Evolutionary conservation across 2,113 vertebrate species (phyloP), one percentile per base, ranked within the genome.

Genomic region (Catharus fuscescens): DNA sequence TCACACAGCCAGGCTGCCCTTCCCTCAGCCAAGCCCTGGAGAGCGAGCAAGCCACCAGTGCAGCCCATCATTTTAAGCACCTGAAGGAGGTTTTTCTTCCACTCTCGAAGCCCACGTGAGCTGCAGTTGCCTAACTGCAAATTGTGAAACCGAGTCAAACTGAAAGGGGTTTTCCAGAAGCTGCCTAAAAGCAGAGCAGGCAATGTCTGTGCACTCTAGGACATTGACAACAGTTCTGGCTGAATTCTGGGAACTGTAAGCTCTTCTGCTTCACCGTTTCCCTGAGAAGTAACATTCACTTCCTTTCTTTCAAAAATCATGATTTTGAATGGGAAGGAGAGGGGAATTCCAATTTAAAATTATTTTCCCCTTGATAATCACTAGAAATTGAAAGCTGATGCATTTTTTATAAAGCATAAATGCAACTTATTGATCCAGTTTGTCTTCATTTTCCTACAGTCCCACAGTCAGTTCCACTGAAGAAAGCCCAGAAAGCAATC

Each of bases 201-300:
- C 14, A 7, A 19, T 12, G 44, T n/a, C 92, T 44, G 5, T 16
- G 61, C 52, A 56, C 85, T 86, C 28, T 0, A 74, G 67, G 28
- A 61, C 7, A 4, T 0, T 20, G 16, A 47, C 62, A 66, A 12
- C 20, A 9, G 19, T 2, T 52, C 18, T 29, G n/a, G 40, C 50
- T 74, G 5, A n/a, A 20, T 74, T 78, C 85, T 83, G 56, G 42
- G 65, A 92, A 80, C 79, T 42, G 24, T 4, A 9, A 87, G 60
- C 48, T 86, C 73, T 93, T 94, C 92, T 73, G 86, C 88, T 90
- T 45, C 21, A 83, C 50, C 57, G 69, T 34, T 96, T 87, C 86
- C 84, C 90, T 6, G 5, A 88, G 93, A 80, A 95, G 83, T 45
- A 65, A 93, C 48, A 76, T 52, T 78, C 56, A 67, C 70, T 96